Conservation (phyloP, 2,113 vertebrate genomes). For the Ancistrus triradiatus region DNA sequence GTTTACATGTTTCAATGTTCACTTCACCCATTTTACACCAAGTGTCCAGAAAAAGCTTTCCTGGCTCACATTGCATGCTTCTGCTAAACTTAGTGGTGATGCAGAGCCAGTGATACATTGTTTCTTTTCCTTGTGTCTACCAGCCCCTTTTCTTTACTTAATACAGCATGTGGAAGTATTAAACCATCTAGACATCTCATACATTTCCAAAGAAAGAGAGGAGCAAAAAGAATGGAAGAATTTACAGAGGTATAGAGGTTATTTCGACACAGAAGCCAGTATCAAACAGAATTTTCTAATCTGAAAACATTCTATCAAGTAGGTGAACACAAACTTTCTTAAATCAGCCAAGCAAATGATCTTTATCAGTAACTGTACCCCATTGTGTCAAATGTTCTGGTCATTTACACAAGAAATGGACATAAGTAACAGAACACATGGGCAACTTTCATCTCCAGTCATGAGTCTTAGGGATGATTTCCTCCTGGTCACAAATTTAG, state of each 20-base stretch:
- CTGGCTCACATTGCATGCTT: neutral
- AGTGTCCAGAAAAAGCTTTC: neutral
- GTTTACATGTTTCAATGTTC: neutral
- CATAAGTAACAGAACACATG: neutral
- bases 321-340: too few relatives aligned
- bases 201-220: neutral
- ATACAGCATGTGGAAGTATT: neutral
- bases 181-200: neutral
- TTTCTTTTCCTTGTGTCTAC: neutral
- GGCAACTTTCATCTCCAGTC: conserved; percentile 18
- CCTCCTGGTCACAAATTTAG: conserved; percentile 48
- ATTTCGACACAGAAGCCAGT: too few relatives aligned
- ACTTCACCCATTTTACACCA: neutral
- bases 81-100: conserved; percentile 18
- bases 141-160: neutral
- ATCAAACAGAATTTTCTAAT: too few relatives aligned
- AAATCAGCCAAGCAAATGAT: too few relatives aligned
- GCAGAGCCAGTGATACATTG: neutral
- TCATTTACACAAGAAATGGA: neutral
- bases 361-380: too few relatives aligned
- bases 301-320: too few relatives aligned
- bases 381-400: neutral
- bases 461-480: conserved; percentile 44
- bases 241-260: too few relatives aligned
- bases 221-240: neutral